Evolutionary conservation across 53 echinoderm and acorn worm species (phyloP).

Genomic region (Henricia sp.): DNA sequence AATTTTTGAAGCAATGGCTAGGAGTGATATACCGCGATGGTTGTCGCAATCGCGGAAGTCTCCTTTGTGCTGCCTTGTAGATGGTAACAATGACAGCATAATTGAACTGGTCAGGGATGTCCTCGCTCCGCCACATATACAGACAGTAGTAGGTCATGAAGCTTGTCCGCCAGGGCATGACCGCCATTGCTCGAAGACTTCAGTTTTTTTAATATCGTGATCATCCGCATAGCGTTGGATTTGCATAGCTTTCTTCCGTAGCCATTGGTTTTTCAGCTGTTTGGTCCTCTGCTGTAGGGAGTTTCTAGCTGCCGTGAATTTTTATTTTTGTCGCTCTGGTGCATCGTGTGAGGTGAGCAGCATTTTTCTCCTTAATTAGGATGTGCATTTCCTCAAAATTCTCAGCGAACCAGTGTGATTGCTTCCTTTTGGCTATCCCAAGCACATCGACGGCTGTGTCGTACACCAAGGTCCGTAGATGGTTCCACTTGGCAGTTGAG

Average conservation of each 20-base stretch:
- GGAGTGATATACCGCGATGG: constrained; percentile 21
- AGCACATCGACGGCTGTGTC: neutral
- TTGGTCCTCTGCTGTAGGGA: neutral
- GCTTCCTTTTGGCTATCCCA: neutral
- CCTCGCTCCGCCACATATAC: constrained; percentile 23
- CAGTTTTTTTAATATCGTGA: neutral
- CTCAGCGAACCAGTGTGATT: neutral
- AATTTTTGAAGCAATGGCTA: constrained; percentile 7
- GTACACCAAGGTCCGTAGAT: neutral
- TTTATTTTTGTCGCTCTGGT: neutral
- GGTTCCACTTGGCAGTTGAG: neutral
- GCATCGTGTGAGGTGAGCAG: neutral
- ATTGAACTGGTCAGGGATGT: constrained; percentile 9
- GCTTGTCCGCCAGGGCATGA: neutral
- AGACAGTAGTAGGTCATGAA: neutral
- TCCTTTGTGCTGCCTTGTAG: constrained; percentile 15
- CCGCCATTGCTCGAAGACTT: neutral
- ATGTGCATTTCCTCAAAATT: neutral
- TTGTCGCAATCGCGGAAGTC: constrained; percentile 8
- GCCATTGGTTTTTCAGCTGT: neutral
- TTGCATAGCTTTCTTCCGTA: neutral
- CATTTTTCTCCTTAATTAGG: neutral
- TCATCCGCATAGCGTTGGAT: constrained; percentile 2
- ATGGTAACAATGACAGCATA: constrained; percentile 19
- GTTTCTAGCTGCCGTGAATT: neutral